Evolutionary conservation across 2,888 invertebrate species (phyloP).

Genomic region (Nowickia ferox): DNA sequence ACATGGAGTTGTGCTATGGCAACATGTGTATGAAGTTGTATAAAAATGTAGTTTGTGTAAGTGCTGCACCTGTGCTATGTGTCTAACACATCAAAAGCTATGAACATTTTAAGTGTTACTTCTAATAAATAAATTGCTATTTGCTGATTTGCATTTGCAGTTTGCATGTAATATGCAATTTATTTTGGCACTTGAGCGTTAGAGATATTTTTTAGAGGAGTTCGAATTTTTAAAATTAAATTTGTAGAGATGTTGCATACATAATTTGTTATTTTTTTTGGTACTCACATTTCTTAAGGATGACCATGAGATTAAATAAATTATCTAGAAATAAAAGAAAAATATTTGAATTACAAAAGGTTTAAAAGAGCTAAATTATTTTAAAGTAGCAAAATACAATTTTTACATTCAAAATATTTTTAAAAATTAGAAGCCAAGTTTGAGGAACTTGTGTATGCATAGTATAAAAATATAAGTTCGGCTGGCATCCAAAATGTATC

Average conservation of each 20-base stretch:
- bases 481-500: too few species aligned
- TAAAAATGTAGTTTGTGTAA: conserved; percentile 20
- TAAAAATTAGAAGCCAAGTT: too few species aligned
- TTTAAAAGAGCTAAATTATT: too few species aligned
- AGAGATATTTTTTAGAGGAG: not conserved
- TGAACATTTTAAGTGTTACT: conserved; percentile 59
- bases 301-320: conserved; percentile 25
- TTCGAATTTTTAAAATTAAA: not conserved
- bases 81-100: conserved; percentile 71
- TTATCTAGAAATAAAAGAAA: conserved; percentile 57
- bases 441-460: too few species aligned
- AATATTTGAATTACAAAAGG: not conserved
- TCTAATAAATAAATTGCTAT: conserved; percentile 3
- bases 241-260: not conserved
- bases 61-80: conserved; percentile 72
- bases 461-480: too few species aligned
- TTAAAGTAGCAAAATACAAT: too few species aligned
- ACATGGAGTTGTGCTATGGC: conserved; percentile 1
- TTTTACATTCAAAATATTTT: too few species aligned
- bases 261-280: not conserved
- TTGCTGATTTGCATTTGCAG: conserved; percentile 38
- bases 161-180: not conserved
- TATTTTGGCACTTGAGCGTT: conserved; percentile 23
- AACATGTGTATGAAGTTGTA: conserved; percentile 16
- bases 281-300: conserved; percentile 59